A percentile compares a stretch with the other conserved stretches of the same genome.
phyloP scores from a whole-genome alignment of 2,888 invertebrate species.

The Drosophila setosimentum region DNA sequence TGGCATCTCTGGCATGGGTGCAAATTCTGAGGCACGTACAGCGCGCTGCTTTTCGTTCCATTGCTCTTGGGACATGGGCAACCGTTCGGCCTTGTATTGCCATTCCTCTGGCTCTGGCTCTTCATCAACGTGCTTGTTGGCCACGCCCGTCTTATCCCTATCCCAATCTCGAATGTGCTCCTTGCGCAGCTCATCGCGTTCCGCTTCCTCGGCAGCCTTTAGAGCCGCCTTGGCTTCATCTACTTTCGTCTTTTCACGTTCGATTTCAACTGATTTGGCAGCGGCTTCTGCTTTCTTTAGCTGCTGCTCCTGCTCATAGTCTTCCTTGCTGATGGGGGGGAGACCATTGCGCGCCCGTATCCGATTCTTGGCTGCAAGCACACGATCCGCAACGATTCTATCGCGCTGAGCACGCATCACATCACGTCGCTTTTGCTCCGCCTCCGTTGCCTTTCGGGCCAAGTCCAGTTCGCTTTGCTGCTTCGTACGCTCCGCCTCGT shows the following conservation, averaged over 20 bases:
- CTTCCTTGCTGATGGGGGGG: conserved; percentile 88
- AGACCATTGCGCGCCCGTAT: conserved; percentile 90
- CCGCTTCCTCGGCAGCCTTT: conserved; percentile 80
- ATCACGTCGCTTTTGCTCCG: conserved; percentile 89
- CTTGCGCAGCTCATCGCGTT: conserved; percentile 84
- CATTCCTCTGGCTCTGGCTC: conserved; percentile 60
- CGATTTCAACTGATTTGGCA: conserved; percentile 58
- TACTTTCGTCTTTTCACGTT: conserved; percentile 80
- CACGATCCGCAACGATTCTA: conserved; percentile 89
- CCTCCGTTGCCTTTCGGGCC: conserved; percentile 89
- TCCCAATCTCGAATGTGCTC: conserved; percentile 89
- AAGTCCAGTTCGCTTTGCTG: conserved; percentile 93
- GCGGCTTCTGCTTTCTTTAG: conserved; percentile 36
- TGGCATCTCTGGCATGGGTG: conserved; percentile 86
- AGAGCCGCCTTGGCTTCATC: conserved; percentile 71
- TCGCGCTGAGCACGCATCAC: conserved; percentile 88
- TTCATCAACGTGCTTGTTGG: conserved; percentile 12
- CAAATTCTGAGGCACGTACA: conserved; percentile 91
- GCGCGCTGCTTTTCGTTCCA: conserved; percentile 88
- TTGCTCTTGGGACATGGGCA: conserved; percentile 84
- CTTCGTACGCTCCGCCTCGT: conserved; percentile 91
- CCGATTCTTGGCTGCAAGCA: conserved; percentile 90
- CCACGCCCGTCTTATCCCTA: conserved; percentile 86
- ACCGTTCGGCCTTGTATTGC: conserved; percentile 82
- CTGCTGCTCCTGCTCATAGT: conserved; percentile 75